These are phyloP conservation scores for Oncopeltus fasciatus DNA, from an alignment of 1,140 invertebrate species.

Conservation along the genomic window DNA sequence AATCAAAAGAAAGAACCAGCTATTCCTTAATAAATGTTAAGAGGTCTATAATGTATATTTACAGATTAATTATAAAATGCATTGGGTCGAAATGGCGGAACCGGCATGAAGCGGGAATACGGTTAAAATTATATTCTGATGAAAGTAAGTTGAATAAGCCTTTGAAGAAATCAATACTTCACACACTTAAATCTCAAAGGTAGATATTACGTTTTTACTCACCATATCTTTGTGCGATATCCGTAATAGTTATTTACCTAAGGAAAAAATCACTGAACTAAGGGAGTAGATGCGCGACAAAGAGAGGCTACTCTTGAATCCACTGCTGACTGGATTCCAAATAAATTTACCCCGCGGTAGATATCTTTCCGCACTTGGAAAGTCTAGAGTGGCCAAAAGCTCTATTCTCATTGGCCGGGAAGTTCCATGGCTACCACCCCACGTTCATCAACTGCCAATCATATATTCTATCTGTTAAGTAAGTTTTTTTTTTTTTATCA, in stretches of 20 bases:
- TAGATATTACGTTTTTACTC: slow-evolving; percentile 5
- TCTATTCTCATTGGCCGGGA: not conserved
- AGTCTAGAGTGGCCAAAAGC: not conserved
- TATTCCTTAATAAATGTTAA: too few relatives aligned
- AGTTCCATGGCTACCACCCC: too few relatives aligned
- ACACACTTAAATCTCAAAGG: not conserved
- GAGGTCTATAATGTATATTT: too few relatives aligned
- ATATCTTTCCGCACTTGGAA: not conserved
- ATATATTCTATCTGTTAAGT: too few relatives aligned
- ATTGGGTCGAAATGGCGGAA: slow-evolving; percentile 22
- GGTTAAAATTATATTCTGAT: not conserved
- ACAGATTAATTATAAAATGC: not conserved
- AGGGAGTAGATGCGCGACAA: slow-evolving; percentile 16
- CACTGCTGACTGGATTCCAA: slow-evolving; percentile 21
- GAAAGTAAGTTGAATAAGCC: not conserved
- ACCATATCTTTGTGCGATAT: slow-evolving; percentile 22
- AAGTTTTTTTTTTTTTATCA: too few relatives aligned
- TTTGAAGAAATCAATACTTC: not conserved
- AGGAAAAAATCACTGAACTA: slow-evolving; percentile 19
- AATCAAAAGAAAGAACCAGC: too few relatives aligned
- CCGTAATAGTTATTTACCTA: slow-evolving; percentile 16
- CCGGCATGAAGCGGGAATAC: slow-evolving; percentile 19
- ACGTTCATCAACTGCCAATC: too few relatives aligned
- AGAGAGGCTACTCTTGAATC: slow-evolving; percentile 18
- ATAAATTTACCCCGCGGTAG: slow-evolving; percentile 2